phyloP scores from a whole-genome alignment of 2,797 vertebrate species.

The Psittacula echo region DNA sequence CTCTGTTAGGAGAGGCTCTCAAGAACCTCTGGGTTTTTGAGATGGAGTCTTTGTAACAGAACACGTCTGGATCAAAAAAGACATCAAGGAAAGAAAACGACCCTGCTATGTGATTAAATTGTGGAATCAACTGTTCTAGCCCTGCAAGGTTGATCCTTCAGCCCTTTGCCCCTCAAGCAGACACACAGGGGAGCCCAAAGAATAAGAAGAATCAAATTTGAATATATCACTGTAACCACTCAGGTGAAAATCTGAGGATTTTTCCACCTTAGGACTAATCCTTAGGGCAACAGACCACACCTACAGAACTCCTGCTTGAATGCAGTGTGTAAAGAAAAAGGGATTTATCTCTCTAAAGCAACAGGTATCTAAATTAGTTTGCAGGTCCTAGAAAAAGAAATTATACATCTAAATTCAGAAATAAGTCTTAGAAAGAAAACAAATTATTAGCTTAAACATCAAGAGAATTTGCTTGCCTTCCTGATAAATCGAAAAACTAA shows the following conservation, averaged over 20 bases:
- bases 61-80: fast-evolving
- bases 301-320: background rate
- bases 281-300: too few species aligned
- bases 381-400: background rate
- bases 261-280: background rate
- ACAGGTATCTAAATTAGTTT: fast-evolving
- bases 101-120: background rate
- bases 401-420: background rate
- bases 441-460: background rate
- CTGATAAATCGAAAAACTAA: background rate
- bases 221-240: background rate
- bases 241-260: background rate
- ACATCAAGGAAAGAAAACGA: background rate
- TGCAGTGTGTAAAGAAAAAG: fast-evolving
- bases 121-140: background rate
- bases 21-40: background rate
- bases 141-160: fast-evolving
- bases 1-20: background rate
- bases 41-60: background rate
- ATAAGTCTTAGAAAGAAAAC: background rate
- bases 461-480: background rate
- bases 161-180: background rate
- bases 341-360: fast-evolving
- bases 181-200: background rate
- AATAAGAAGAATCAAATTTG: background rate